phyloP scores from a whole-genome alignment of 2,113 vertebrate genomes.

The Alligator sinensis region DNA sequence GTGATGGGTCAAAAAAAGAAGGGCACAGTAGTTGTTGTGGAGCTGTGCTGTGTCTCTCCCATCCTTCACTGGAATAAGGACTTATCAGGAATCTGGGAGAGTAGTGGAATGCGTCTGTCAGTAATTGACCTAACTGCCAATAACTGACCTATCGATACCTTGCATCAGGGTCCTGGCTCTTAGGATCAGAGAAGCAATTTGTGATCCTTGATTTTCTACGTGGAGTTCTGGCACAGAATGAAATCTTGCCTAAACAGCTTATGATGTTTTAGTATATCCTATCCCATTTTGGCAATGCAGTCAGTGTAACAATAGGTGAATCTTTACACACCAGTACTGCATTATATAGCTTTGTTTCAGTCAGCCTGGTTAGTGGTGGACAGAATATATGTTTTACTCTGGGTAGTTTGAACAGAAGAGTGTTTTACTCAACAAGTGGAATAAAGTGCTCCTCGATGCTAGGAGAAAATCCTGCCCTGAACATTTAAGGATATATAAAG shows the following conservation, averaged over 20 bases:
- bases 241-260: neutral
- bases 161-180: neutral
- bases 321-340: neutral
- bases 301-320: neutral
- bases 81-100: neutral
- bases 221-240: neutral
- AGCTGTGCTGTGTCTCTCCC: neutral
- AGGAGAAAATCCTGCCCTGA: neutral
- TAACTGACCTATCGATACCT: too few relatives aligned
- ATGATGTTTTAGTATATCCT: constrained; percentile 8
- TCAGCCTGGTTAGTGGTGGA: neutral
- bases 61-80: neutral
- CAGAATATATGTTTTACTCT: neutral
- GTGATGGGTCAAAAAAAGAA: neutral
- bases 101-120: neutral
- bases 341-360: neutral
- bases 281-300: neutral
- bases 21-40: neutral
- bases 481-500: neutral
- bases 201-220: neutral
- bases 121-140: neutral
- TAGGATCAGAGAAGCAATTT: neutral
- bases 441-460: neutral
- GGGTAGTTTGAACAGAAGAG: neutral
- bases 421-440: neutral